Evolutionary conservation across 2,797 vertebrate species (phyloP), one percentile per base, ranked within the genome.

Genomic region (Acanthornis magna): DNA sequence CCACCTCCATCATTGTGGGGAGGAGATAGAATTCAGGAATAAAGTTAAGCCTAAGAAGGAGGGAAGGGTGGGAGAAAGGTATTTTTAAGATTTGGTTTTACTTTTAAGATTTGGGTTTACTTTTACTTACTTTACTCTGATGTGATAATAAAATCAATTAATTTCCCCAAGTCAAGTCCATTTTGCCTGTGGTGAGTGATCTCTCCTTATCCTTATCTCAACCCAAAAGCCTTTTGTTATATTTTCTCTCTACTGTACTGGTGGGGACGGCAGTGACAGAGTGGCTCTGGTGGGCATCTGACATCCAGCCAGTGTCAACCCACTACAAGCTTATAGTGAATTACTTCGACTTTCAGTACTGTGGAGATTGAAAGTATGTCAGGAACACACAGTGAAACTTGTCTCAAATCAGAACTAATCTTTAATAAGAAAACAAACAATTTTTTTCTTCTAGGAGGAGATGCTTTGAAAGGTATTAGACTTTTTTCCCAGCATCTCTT

Each of bases 401-500:
- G 19, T 9, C 3, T 8, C 36, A 94, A 95, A 93, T 92, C 77
- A 93, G 40, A 94, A 89, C 66, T 85, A 88, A 75, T 71, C 91
- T 76, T 93, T 95, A 91, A 87, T 88, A 96, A 78, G 81, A 89
- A 96, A 97, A 85, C 1, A 5, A 93, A 29, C 15, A 61, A 10
- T 50, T 81, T 62, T 62, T 42, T 72, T 79, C 45, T 75, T 66
- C n/a, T 48, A 66, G 55, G 50, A 90, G 68, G 53, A 47, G 8
- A 67, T 25, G 36, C 13, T 91, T 96, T 38, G 26, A 94, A 93
- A 51, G 1, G 18, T 51, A 23, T 67, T 54, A 70, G 48, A 79
- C 38, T 23, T 89, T 22, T 91, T 34, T 60, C 25, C n/a, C 25
- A 40, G 21, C 47, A 70, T 36, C 30, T 70, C 32, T 84, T 77